phyloP scores from a whole-genome alignment of 2,888 invertebrate species.

The Bhutanitis thaidina region DNA sequence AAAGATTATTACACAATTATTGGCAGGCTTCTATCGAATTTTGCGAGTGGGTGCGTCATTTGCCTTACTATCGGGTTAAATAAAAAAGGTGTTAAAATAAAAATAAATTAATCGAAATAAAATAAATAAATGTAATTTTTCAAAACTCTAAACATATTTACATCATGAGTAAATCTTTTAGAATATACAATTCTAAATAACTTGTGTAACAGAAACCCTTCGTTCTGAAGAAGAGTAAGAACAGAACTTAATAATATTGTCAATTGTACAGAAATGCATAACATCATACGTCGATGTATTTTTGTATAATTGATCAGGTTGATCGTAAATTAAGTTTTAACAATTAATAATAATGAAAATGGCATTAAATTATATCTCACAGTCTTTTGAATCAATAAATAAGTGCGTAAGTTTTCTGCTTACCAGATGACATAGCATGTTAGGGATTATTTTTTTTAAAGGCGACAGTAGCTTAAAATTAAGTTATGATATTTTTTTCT shows the following conservation, averaged over 20 bases:
- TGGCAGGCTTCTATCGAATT: constrained; percentile 25
- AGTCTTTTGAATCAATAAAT: constrained; percentile 66
- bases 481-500: too few species aligned
- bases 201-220: constrained; percentile 43
- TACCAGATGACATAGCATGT: neutral
- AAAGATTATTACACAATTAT: constrained; percentile 18
- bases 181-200: constrained; percentile 47
- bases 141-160: constrained; percentile 72
- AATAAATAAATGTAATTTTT: constrained; percentile 76
- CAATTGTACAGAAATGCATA: constrained; percentile 40
- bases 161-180: constrained; percentile 59
- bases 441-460: too few species aligned
- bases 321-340: constrained; percentile 45
- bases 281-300: constrained; percentile 26
- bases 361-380: constrained; percentile 66
- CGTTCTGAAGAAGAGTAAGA: constrained; percentile 32
- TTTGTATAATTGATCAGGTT: constrained; percentile 26
- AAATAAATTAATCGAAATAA: constrained; percentile 58
- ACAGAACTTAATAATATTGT: constrained; percentile 23
- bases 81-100: constrained; percentile 37
- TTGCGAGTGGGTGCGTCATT: constrained; percentile 64
- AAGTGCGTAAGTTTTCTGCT: constrained; percentile 35
- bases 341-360: constrained; percentile 51
- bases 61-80: constrained; percentile 42
- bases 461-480: too few species aligned